Conservation (phyloP, 1,140 invertebrate genomes). For the Leguminivora glycinivorella region DNA sequence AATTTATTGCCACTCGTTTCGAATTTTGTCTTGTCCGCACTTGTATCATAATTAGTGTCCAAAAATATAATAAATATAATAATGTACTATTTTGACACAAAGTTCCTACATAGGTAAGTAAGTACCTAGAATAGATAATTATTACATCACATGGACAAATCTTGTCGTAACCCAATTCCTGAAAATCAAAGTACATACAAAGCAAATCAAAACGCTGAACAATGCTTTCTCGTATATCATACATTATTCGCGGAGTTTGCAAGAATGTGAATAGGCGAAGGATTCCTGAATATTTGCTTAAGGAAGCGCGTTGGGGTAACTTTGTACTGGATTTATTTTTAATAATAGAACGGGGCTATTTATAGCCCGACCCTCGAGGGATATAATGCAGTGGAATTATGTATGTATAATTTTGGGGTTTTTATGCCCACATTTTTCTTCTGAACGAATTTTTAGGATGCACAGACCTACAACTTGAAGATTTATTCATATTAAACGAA, state of each 20-base stretch:
- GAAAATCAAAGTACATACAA: neutral
- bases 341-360: neutral
- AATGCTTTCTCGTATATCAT: slow-evolving; percentile 6
- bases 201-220: neutral
- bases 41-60: no score
- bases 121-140: no score
- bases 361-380: neutral
- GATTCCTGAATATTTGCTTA: slow-evolving; percentile 4
- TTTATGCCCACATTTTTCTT: neutral
- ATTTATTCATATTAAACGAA: no score
- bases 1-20: no score
- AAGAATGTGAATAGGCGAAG: slow-evolving; percentile 2
- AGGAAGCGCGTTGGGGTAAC: slow-evolving; percentile 2
- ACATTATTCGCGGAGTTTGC: slow-evolving; percentile 5
- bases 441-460: no score
- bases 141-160: no score
- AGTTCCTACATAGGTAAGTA: no score
- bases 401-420: neutral
- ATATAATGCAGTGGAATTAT: neutral
- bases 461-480: no score
- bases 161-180: neutral
- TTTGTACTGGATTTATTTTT: neutral
- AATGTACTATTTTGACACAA: no score
- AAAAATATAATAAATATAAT: no score
- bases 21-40: no score